Base-by-base conservation (phyloP, 2,797 vertebrate genomes). In the Sus cebifrons region DNA sequence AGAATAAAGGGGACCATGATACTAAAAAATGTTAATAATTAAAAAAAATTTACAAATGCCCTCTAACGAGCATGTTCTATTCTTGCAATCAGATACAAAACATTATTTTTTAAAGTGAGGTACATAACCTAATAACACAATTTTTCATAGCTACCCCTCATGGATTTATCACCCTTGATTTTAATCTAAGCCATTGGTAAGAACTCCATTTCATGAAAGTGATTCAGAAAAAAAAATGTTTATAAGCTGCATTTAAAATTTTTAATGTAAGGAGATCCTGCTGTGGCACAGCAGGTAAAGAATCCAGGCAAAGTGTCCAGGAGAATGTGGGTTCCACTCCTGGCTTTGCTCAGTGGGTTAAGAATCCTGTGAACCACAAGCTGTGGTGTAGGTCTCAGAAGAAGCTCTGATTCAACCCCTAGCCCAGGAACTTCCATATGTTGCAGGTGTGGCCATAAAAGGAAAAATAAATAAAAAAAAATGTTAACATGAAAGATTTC, bases 161-260 rank as follows among this genome's bases (percentile, higher is more conserved):
- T 29, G 36, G 20, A 40, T 78, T 77, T 91, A 77, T 89, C 74
- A 71, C 16, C 32, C 49, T 78, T 83, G 29, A 92, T 94, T 94
- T 94, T 93, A 89, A 89, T 68, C 81, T 86, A 86, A 74, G 60
- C 16, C 44, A 56, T 21, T 67, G 49, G 15, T 65, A 64, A 79
- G 54, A 60, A 44, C 16, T 15, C 67, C n/a, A 65, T 70, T 62
- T 25, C 73, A 62, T 68, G 20, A 96, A 89, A 64, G 5, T 36
- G 23, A 88, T 93, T 94, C 27, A 93, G 73, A 74, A 86, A 90
- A 54, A 85, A 85, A 75, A 74, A 49, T 60, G 25, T 78, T 87
- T 87, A 52, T 79, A 65, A 65, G 58, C 18, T 56, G 3, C 11
- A 70, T 54, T 85, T 89, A 8, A 81, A 93, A 84, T 14, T 58